Percentiles rank a stretch among this genome's conserved stretches.
These are phyloP conservation scores for Salvelinus sp. DNA, from an alignment of 2,113 vertebrate genomes.

Conservation along the genomic window DNA sequence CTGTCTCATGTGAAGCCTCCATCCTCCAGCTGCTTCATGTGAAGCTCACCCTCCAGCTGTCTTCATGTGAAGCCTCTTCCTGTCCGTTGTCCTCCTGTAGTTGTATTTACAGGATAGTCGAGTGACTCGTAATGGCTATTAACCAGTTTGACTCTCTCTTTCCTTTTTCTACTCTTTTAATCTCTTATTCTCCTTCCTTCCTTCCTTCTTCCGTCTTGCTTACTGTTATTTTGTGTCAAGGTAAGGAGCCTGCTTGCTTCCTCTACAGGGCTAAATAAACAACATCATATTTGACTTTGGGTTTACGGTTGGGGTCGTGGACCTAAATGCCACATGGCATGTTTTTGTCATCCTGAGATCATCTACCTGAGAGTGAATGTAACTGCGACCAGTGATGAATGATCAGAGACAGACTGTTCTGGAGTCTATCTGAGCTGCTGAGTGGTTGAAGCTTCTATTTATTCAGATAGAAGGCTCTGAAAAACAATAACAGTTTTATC, in stretches of 20 bases:
- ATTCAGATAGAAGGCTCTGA: background rate
- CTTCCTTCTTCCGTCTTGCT: constrained; percentile 65
- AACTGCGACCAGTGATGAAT: no score
- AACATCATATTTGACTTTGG: constrained; percentile 20
- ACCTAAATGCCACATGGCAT: background rate
- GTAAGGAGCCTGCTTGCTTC: constrained; percentile 71
- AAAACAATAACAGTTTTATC: background rate
- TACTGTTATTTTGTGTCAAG: constrained; percentile 76
- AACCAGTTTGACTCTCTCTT: constrained; percentile 36
- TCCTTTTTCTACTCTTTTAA: constrained; percentile 40
- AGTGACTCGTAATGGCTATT: constrained; percentile 4
- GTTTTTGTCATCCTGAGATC: no score
- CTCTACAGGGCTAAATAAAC: constrained; percentile 19
- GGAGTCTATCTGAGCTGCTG: background rate
- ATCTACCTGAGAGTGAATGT: no score
- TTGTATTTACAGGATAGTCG: background rate
- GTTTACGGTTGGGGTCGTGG: constrained; percentile 41
- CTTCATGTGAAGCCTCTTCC: background rate
- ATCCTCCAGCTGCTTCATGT: no score
- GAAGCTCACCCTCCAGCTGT: no score
- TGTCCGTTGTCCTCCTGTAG: background rate
- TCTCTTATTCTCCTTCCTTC: constrained; percentile 58
- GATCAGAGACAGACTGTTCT: constrained; percentile 3
- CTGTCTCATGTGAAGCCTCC: no score
- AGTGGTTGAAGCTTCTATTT: background rate